Conservation (phyloP, 1,140 invertebrate genomes). For the Drosophila lacteicornis region DNA sequence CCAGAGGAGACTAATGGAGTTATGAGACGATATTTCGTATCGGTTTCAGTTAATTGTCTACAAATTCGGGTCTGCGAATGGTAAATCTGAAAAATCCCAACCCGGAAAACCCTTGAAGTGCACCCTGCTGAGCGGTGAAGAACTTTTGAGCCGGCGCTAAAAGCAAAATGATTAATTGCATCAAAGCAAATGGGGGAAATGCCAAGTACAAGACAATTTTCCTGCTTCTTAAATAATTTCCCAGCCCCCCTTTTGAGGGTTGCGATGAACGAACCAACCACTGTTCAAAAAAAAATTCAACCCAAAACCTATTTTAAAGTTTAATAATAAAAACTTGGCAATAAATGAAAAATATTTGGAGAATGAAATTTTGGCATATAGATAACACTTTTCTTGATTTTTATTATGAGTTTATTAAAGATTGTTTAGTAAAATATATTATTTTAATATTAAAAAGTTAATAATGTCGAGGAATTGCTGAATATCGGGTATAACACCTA, state of each 20-base stretch:
- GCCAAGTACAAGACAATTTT: conserved; percentile 29
- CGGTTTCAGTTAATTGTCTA: conserved; percentile 59
- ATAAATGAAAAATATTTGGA: not conserved
- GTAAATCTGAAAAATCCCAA: conserved; percentile 1
- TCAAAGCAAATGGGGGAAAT: conserved; percentile 12
- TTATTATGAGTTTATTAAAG: too few relatives aligned
- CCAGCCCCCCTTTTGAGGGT: conserved; percentile 21
- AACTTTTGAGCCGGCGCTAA: conserved; percentile 40
- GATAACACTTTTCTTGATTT: too few relatives aligned
- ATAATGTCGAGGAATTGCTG: too few relatives aligned
- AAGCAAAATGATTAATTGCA: conserved; percentile 78
- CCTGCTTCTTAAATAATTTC: conserved; percentile 33
- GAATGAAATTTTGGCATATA: too few relatives aligned
- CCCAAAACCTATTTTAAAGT: not conserved
- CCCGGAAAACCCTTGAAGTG: conserved; percentile 11
- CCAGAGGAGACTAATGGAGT: conserved; percentile 36
- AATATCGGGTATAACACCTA: too few relatives aligned
- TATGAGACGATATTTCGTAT: conserved; percentile 14
- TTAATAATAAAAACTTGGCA: not conserved
- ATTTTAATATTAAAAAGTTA: too few relatives aligned
- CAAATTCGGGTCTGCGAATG: conserved; percentile 29
- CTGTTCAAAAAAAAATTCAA: not conserved
- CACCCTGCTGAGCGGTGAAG: conserved; percentile 26
- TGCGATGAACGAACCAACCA: not conserved
- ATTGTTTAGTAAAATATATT: not conserved